Evolutionary conservation across 1,140 invertebrate species (phyloP).

Genomic region (Stenopsyche tienmushanensis): DNA sequence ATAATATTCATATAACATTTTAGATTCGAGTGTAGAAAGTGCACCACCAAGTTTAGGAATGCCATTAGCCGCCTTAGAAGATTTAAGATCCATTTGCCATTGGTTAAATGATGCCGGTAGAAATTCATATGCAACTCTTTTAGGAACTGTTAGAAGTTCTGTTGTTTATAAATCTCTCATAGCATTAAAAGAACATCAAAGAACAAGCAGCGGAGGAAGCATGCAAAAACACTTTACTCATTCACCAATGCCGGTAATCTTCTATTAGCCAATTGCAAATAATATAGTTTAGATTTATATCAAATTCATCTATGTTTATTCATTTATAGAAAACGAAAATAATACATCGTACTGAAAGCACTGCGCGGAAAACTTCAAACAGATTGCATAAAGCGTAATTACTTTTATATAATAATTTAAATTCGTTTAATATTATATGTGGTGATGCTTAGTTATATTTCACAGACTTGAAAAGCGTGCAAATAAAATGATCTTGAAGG

Average conservation of each 20-base stretch:
- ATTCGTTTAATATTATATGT: background rate
- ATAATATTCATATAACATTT: background rate
- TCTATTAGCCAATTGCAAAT: slow-evolving; percentile 27
- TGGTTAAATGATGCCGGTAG: slow-evolving; percentile 83
- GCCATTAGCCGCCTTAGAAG: slow-evolving; percentile 64
- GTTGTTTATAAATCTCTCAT: slow-evolving; percentile 76
- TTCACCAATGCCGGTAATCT: slow-evolving; percentile 54
- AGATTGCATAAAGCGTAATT: slow-evolving; percentile 64
- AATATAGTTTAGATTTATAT: background rate
- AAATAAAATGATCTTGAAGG: slow-evolving; percentile 81
- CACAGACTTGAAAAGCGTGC: slow-evolving; percentile 81
- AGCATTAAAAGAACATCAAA: slow-evolving; percentile 78
- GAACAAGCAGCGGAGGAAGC: slow-evolving; percentile 70
- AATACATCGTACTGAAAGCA: slow-evolving; percentile 57
- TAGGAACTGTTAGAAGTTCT: slow-evolving; percentile 73
- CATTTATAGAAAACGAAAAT: slow-evolving; percentile 55
- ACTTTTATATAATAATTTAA: slow-evolving; percentile 3
- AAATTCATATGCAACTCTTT: slow-evolving; percentile 78
- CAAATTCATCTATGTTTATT: slow-evolving; percentile 5
- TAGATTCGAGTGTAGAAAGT: slow-evolving; percentile 55
- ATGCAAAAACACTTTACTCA: slow-evolving; percentile 39
- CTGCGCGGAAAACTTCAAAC: slow-evolving; percentile 58
- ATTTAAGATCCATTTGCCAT: slow-evolving; percentile 75
- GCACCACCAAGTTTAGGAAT: slow-evolving; percentile 56
- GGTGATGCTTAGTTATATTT: slow-evolving; percentile 6